A percentile compares a stretch with the other conserved stretches of the same genome.
phyloP scores from a whole-genome alignment of 2,888 invertebrate species.

The Axea sp. region DNA sequence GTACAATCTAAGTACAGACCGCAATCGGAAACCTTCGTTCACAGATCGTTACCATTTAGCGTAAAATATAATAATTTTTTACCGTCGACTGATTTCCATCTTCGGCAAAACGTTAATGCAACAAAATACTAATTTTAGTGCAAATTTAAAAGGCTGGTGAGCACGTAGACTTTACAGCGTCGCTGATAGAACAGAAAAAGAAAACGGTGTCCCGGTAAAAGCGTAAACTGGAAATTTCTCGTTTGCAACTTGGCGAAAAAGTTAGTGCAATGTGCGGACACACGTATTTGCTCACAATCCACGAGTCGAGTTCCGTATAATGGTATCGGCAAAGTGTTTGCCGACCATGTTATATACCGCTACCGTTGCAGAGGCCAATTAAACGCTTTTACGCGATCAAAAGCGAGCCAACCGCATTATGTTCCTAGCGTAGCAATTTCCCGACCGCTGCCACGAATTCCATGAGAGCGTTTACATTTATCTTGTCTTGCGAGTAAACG shows the following conservation, averaged over 20 bases:
- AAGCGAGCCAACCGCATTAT: constrained; percentile 64
- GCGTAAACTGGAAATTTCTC: neutral
- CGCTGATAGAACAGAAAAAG: too few relatives aligned
- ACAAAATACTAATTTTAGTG: too few relatives aligned
- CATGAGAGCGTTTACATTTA: constrained; percentile 29
- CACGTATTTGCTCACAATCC: constrained; percentile 15
- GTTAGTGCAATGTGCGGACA: neutral
- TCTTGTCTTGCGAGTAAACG: constrained; percentile 8
- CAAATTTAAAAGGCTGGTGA: too few relatives aligned
- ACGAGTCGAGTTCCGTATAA: constrained; percentile 1
- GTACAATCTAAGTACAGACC: constrained; percentile 71
- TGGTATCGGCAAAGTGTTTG: constrained; percentile 40
- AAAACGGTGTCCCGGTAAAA: neutral
- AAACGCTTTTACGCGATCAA: constrained; percentile 65
- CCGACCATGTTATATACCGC: constrained; percentile 33
- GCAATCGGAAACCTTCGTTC: constrained; percentile 53
- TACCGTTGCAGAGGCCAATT: constrained; percentile 61
- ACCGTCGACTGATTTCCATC: constrained; percentile 9
- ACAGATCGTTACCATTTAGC: constrained; percentile 59
- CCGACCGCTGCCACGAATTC: constrained; percentile 30
- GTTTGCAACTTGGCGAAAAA: too few relatives aligned
- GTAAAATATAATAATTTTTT: constrained; percentile 31
- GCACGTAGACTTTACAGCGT: too few relatives aligned
- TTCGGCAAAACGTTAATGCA: constrained; percentile 1
- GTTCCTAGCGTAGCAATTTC: constrained; percentile 29